Evolutionary conservation across 2,113 vertebrate species (phyloP).

Genomic region (Sturnira hondurensis): DNA sequence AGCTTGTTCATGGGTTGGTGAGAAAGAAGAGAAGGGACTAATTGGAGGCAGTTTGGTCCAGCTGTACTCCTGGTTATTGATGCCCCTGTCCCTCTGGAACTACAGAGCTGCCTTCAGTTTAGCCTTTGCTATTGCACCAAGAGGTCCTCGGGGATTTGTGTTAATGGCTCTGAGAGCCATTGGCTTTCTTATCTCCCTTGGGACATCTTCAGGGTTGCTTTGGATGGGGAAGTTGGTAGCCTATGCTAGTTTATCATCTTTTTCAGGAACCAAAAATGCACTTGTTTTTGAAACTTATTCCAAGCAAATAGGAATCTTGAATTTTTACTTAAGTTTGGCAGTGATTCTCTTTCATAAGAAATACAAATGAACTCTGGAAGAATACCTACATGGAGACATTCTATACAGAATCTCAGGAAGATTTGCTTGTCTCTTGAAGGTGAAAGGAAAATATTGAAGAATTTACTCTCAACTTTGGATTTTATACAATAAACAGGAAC

Average conservation of each 20-base stretch:
- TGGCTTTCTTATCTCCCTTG: background rate
- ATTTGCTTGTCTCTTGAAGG: background rate
- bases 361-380: conserved; percentile 11
- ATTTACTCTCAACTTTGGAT: background rate
- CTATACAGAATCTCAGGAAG: background rate
- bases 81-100: background rate
- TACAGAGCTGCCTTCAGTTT: background rate
- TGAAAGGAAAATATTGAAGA: background rate
- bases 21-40: background rate
- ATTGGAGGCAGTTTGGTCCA: background rate
- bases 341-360: conserved; percentile 21
- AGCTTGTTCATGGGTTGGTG: background rate
- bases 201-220: background rate
- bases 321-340: background rate
- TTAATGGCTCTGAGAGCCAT: background rate
- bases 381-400: background rate
- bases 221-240: background rate
- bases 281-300: background rate
- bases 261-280: background rate
- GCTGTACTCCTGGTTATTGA: background rate
- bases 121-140: background rate
- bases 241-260: background rate
- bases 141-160: background rate
- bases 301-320: background rate
- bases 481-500: background rate